Evolutionary conservation across 2,797 vertebrate species (phyloP).

Genomic region (Macropus fuliginosus): DNA sequence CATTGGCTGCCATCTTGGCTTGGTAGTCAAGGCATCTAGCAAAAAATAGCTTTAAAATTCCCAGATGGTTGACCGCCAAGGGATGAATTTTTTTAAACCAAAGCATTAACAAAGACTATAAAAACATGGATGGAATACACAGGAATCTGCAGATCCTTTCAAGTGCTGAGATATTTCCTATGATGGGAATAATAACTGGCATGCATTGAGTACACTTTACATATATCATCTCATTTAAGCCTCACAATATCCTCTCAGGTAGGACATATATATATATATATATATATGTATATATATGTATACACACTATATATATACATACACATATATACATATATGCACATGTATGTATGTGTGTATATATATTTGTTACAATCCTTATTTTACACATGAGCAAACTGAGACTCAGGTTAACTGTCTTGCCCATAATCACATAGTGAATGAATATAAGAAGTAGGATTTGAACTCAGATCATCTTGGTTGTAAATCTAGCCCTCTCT

Average conservation of each 20-base stretch:
- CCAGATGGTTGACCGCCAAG: background rate
- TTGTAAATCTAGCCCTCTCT: background rate
- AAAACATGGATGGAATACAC: background rate
- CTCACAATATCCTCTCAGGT: background rate
- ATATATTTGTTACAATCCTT: background rate
- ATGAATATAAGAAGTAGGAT: background rate
- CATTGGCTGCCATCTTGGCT: background rate
- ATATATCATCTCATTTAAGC: background rate
- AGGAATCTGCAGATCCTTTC: background rate
- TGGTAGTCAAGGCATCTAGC: background rate
- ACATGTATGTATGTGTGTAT: too few relatives aligned
- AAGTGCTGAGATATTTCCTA: background rate
- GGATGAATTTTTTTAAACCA: background rate
- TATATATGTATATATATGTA: too few relatives aligned
- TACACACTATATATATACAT: too few relatives aligned
- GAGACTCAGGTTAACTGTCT: background rate
- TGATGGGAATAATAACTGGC: background rate
- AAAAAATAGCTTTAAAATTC: background rate
- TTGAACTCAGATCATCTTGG: background rate
- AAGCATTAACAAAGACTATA: background rate
- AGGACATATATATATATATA: too few relatives aligned
- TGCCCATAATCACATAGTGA: background rate
- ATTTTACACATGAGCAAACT: background rate
- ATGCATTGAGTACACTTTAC: background rate
- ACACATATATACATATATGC: too few relatives aligned